phyloP scores from a whole-genome alignment of 1,140 invertebrate species.

The Anastatus disparis region DNA sequence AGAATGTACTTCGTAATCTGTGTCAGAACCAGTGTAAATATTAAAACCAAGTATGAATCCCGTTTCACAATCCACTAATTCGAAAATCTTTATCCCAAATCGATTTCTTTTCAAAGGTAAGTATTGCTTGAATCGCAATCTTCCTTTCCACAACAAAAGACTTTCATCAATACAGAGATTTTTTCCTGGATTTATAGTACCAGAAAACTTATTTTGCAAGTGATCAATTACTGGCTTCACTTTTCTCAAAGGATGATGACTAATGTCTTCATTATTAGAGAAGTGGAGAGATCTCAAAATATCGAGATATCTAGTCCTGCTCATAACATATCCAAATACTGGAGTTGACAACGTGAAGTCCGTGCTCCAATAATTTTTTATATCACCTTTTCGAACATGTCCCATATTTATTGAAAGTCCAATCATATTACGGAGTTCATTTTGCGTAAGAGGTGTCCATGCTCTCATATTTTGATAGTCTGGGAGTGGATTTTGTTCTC shows the following conservation, averaged over 20 bases:
- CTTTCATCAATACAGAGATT: slow-evolving; percentile 8
- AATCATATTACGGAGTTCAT: neutral
- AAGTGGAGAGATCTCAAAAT: slow-evolving; percentile 35
- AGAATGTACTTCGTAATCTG: neutral
- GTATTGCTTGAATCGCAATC: neutral
- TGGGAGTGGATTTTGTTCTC: neutral
- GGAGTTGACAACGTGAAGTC: neutral
- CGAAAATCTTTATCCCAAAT: neutral
- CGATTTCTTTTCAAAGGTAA: neutral
- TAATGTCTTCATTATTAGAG: slow-evolving; percentile 20
- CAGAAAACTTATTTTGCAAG: slow-evolving; percentile 41
- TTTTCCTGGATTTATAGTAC: slow-evolving; percentile 38
- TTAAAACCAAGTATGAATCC: neutral
- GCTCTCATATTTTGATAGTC: neutral
- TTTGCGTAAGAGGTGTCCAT: neutral
- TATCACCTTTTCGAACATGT: too few relatives aligned
- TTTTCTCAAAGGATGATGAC: slow-evolving; percentile 42
- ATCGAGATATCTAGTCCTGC: slow-evolving; percentile 38
- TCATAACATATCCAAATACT: neutral
- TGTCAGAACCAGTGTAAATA: neutral
- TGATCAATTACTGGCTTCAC: slow-evolving; percentile 30
- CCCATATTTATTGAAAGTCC: too few relatives aligned
- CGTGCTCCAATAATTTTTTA: too few relatives aligned
- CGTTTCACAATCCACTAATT: neutral
- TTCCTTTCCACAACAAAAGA: neutral